Percentiles rank a stretch among this genome's conserved stretches.
Conservation (phyloP, 2,888 invertebrate species). For the Melitaea athalia region DNA sequence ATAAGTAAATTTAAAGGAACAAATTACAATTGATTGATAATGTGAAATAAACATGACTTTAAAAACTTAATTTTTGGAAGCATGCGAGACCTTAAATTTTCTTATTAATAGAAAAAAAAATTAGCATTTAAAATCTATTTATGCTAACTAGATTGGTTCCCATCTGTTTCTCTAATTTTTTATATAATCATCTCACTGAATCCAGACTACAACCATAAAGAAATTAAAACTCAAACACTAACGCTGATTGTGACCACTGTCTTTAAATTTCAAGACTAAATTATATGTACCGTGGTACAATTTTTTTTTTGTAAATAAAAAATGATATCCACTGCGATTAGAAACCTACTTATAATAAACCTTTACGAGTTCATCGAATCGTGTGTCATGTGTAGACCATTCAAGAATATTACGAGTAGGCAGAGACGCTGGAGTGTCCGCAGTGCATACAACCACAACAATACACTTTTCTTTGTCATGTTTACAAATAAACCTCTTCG, state of each 20-base stretch:
- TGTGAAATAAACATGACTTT: too few relatives aligned
- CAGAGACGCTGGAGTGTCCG: constrained; percentile 64
- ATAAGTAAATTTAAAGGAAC: too few relatives aligned
- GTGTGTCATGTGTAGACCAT: constrained; percentile 64
- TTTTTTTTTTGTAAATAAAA: neutral
- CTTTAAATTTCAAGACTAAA: neutral
- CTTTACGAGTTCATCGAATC: constrained; percentile 72
- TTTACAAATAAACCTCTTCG: constrained; percentile 81
- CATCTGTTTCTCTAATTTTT: too few relatives aligned
- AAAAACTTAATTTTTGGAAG: too few relatives aligned
- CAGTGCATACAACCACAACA: constrained; percentile 52
- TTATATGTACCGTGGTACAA: neutral
- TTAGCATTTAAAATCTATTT: too few relatives aligned
- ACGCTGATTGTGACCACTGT: neutral
- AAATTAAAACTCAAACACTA: too few relatives aligned
- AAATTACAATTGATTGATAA: too few relatives aligned
- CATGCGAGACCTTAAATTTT: too few relatives aligned
- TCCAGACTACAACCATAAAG: too few relatives aligned
- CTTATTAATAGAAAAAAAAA: too few relatives aligned
- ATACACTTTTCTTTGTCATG: constrained; percentile 72
- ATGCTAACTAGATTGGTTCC: too few relatives aligned
- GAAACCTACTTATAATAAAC: constrained; percentile 50
- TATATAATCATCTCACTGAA: too few relatives aligned
- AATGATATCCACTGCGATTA: constrained; percentile 45
- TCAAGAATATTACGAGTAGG: constrained; percentile 74